phyloP scores from a whole-genome alignment of 2,797 vertebrate genomes.

The Sebastes itinus region DNA sequence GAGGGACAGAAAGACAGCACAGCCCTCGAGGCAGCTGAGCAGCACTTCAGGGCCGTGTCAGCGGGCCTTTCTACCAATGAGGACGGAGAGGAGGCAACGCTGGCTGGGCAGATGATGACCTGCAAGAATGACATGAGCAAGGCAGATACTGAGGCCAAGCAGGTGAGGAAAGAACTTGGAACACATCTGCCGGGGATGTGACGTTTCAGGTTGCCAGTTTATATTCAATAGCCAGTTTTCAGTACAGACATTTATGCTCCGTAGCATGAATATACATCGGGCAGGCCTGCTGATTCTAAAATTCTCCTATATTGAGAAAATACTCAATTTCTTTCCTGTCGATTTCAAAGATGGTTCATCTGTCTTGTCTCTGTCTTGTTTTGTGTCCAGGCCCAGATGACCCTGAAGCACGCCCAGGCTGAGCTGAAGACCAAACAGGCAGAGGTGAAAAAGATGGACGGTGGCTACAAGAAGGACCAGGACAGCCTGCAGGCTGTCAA shows the following conservation, averaged over 20 bases:
- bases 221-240: not conserved
- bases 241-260: not conserved
- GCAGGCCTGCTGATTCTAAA: not conserved
- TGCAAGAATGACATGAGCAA: constrained; percentile 97
- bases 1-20: constrained; percentile 81
- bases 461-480: constrained; percentile 89
- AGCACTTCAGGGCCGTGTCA: constrained; percentile 92
- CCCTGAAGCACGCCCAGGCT: constrained; percentile 88
- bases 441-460: constrained; percentile 93
- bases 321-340: not conserved
- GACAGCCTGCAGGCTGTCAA: constrained; percentile 83
- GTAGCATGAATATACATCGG: not conserved
- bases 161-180: constrained; percentile 77
- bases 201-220: not conserved
- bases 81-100: constrained; percentile 88
- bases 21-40: constrained; percentile 86
- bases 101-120: constrained; percentile 93
- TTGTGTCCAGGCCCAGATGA: constrained; percentile 89
- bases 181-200: not conserved
- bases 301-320: not conserved
- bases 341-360: not conserved
- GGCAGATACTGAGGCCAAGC: constrained; percentile 92
- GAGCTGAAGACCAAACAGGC: constrained; percentile 92
- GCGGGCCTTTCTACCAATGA: constrained; percentile 91
- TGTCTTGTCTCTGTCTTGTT: not conserved